Percentiles rank a stretch among this genome's conserved stretches.
Evolutionary conservation across 1,140 invertebrate species (phyloP).

Genomic region (Glomeris maerens): DNA sequence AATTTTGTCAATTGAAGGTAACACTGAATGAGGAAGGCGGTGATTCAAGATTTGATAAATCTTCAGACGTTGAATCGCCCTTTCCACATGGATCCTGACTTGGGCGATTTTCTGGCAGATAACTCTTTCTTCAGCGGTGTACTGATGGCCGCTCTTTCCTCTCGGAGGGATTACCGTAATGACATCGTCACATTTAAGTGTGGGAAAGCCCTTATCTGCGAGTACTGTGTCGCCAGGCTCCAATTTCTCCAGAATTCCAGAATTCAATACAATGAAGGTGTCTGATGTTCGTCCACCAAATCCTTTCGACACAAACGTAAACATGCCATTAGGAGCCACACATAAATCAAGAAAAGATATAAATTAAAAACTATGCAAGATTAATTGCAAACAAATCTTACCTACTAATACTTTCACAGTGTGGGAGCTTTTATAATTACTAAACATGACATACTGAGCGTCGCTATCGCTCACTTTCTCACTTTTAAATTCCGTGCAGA

Average conservation of each 20-base stretch:
- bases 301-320: no score
- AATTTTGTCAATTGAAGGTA: constrained; percentile 21
- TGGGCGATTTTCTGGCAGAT: constrained; percentile 23
- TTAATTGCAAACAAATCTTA: no score
- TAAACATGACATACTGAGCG: no score
- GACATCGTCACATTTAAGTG: constrained; percentile 19
- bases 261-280: no score
- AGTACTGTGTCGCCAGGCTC: constrained; percentile 29
- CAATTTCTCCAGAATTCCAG: constrained; percentile 28
- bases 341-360: no score
- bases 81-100: constrained; percentile 27
- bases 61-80: constrained; percentile 22
- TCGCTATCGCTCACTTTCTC: no score
- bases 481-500: no score
- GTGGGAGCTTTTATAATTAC: no score
- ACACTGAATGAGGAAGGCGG: constrained; percentile 20
- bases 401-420: no score
- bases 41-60: constrained; percentile 21
- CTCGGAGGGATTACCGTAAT: constrained; percentile 25
- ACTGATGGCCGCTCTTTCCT: constrained; percentile 17
- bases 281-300: no score
- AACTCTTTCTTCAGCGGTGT: constrained; percentile 21
- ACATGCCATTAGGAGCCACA: no score
- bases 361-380: no score
- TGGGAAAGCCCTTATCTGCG: constrained; percentile 30